Evolutionary conservation across 2,113 vertebrate species (phyloP).

Genomic region (Lagopus muta): DNA sequence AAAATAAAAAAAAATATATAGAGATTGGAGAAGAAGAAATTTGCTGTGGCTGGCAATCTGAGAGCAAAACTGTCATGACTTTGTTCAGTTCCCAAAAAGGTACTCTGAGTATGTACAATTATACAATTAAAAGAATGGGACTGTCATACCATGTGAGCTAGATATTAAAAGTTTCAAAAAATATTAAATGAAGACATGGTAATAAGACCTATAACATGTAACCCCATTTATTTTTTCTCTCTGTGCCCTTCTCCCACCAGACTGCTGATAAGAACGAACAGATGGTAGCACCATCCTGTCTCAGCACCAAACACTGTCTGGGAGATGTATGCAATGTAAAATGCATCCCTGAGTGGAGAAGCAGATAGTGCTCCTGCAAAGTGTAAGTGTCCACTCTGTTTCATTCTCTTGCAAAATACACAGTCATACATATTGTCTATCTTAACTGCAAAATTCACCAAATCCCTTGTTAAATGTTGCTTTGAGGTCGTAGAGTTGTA

Average conservation of each 20-base stretch:
- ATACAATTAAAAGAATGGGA: background rate
- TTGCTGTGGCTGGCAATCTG: background rate
- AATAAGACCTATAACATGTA: background rate
- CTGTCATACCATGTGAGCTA: background rate
- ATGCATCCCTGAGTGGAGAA: background rate
- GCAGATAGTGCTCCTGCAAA: background rate
- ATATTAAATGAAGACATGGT: background rate
- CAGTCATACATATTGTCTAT: background rate
- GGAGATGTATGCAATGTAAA: background rate
- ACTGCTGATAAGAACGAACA: background rate
- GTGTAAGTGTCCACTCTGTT: background rate
- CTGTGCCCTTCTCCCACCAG: background rate
- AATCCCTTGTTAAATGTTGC: background rate
- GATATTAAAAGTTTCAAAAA: background rate
- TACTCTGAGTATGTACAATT: background rate
- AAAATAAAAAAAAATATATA: background rate
- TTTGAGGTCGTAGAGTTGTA: background rate
- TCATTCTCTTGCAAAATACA: background rate
- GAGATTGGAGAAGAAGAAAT: background rate
- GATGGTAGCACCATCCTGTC: background rate
- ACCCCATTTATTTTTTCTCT: background rate
- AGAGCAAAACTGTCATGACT: background rate
- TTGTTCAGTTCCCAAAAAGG: background rate
- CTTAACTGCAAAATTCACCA: background rate
- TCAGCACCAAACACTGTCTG: background rate